These are phyloP conservation scores for Chlamydotis undulata DNA, from an alignment of 2,113 vertebrate species.

Conservation along the genomic window DNA sequence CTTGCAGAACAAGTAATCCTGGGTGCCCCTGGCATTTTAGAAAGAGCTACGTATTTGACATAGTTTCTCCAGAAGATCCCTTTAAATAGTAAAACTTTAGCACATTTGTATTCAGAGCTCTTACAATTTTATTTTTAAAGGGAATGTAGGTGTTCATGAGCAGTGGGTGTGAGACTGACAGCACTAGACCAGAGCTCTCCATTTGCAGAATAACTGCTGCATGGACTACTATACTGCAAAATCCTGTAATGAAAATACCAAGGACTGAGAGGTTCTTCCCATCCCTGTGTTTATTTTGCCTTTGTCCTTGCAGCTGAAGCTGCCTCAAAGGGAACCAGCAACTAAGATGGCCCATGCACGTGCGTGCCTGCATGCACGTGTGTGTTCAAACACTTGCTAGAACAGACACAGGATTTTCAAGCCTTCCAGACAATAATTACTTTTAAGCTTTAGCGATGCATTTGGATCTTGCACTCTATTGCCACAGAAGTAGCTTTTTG, in stretches of 20 bases:
- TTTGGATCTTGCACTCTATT: not conserved
- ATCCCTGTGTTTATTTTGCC: not conserved
- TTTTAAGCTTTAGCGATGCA: not conserved
- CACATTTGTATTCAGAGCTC: slow-evolving; percentile 57
- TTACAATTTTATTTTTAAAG: slow-evolving; percentile 47
- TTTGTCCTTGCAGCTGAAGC: not conserved
- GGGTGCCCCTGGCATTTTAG: not conserved
- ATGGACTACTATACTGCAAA: not conserved
- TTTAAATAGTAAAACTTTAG: slow-evolving; percentile 48
- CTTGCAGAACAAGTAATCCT: not conserved
- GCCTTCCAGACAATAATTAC: not conserved
- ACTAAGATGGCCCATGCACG: not conserved
- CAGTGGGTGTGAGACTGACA: slow-evolving; percentile 54
- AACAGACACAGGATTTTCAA: not conserved
- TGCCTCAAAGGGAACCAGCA: not conserved
- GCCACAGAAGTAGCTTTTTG: not conserved
- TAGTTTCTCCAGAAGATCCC: slow-evolving; percentile 41
- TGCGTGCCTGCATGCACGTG: fast-evolving
- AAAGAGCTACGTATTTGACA: slow-evolving; percentile 20
- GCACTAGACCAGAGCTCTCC: slow-evolving; percentile 53
- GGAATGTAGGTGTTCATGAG: slow-evolving; percentile 27
- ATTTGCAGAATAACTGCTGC: slow-evolving; percentile 34
- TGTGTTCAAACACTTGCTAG: not conserved
- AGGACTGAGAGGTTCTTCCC: not conserved
- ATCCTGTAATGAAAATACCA: not conserved